Evolutionary conservation across 2,797 vertebrate species (phyloP), one percentile per base, ranked within the genome.

Genomic region (Macrochelys suwanniensis): DNA sequence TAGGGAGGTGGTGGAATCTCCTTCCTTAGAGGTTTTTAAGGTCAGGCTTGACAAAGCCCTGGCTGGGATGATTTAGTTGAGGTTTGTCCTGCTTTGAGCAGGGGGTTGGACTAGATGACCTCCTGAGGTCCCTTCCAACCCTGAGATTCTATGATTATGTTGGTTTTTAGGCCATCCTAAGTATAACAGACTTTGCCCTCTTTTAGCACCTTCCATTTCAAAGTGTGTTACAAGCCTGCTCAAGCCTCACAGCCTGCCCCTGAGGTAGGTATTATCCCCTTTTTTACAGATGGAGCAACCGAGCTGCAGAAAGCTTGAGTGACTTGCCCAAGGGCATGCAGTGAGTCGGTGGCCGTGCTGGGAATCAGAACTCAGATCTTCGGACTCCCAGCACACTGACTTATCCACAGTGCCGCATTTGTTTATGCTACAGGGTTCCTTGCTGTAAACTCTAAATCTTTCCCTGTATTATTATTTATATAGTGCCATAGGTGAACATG

Each of bases 331-430:
- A 11, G 83, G 16, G 9, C 53, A 2, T 45, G 6, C 15, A 3
- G 1, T n/a, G 61, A 84, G 49, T 49, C 65, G 1, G 0, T 6
- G 26, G 61, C 8, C 31, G 28, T 31, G 28, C 7, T 26, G 47
- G 61, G 61, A 53, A 33, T 37, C 5, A 19, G 17, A n/a, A n/a
- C 21, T 0, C 0, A 19, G 53, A 12, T 5, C 31, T 61, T 87
- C 10, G 9, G 25, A 19, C 23, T 7, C 56, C 33, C 61, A 6
- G 10, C 23, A 21, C 6, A 1, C 9, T 1, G 33, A 26, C 4
- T 59, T 19, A 53, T 13, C 77, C 51, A 10, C 15, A 6, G 51
- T 2, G 65, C n/a, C 8, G 5, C 37, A 42, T 23, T 71, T 54
- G 25, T 49, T 77, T 47, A 45, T 49, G 74, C 23, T 49, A 13